Conservation (phyloP, 2,888 invertebrate genomes). For the Ormyrus labotus region DNA sequence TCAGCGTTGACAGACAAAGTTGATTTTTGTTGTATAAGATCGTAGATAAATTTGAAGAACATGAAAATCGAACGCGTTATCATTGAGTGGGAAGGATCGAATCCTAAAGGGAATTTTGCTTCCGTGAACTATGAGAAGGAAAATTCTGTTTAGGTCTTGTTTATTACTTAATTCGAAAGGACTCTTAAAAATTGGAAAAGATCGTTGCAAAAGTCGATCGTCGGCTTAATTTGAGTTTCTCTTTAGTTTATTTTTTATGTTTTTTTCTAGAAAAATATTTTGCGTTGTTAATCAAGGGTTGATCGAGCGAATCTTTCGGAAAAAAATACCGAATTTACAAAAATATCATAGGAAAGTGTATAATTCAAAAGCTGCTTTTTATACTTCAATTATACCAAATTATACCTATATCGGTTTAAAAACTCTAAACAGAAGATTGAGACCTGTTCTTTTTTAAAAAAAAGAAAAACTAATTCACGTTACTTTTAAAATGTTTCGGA, state of each 20-base stretch:
- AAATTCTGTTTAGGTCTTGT: constrained; percentile 45
- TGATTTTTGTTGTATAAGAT: constrained; percentile 4
- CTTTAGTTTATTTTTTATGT: constrained; percentile 19
- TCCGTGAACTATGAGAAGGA: constrained; percentile 18
- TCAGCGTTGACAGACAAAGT: not conserved
- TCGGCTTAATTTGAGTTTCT: constrained; percentile 9
- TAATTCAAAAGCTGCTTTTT: constrained; percentile 9
- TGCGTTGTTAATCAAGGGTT: constrained; percentile 8
- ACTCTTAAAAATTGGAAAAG: constrained; percentile 40
- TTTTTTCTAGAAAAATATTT: constrained; percentile 53
- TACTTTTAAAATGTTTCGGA: too few relatives aligned
- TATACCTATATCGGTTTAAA: not conserved
- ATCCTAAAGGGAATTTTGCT: not conserved
- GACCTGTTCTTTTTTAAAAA: not conserved
- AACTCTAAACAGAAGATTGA: not conserved
- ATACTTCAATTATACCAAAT: not conserved
- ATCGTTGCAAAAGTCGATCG: constrained; percentile 52
- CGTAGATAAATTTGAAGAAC: constrained; percentile 51
- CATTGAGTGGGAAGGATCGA: constrained; percentile 36
- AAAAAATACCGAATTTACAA: constrained; percentile 39
- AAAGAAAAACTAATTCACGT: too few relatives aligned
- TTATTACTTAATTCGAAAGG: constrained; percentile 23
- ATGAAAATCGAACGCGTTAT: constrained; percentile 52
- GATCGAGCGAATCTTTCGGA: constrained; percentile 32
- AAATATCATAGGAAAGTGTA: constrained; percentile 46